Percentiles rank a stretch among this genome's conserved stretches.
Conservation (phyloP, 2,888 invertebrate genomes). For the Pycnomerus fuliginosus region DNA sequence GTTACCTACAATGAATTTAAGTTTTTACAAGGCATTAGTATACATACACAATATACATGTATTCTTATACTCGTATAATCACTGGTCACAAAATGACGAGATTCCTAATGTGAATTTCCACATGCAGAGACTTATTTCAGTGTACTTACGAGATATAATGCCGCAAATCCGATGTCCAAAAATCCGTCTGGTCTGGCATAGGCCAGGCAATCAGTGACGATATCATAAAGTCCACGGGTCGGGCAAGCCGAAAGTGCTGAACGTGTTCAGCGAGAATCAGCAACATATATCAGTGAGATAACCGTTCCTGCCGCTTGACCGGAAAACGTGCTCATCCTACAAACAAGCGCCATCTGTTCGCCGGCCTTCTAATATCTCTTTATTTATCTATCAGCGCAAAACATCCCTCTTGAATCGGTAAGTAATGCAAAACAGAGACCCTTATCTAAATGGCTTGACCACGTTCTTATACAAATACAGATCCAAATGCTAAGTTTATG, state of each 20-base stretch:
- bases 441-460: conserved; percentile 51
- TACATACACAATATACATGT: no score
- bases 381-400: conserved; percentile 51
- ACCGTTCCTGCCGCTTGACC: conserved; percentile 30
- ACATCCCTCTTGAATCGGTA: conserved; percentile 40
- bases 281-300: conserved; percentile 32
- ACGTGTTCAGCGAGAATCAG: conserved; percentile 23
- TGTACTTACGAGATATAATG: no score
- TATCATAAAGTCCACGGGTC: conserved; percentile 16
- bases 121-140: no score
- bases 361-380: conserved; percentile 44
- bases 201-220: conserved; percentile 22
- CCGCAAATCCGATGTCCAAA: no score
- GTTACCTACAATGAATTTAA: no score
- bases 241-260: conserved; percentile 22
- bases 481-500: conserved; percentile 50
- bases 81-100: no score
- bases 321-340: conserved; percentile 36
- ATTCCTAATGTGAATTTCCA: no score
- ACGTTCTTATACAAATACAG: conserved; percentile 45
- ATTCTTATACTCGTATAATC: no score
- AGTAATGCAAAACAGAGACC: conserved; percentile 44
- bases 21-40: no score
- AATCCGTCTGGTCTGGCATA: no score
- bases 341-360: conserved; percentile 38